A percentile compares a stretch with the other conserved stretches of the same genome.
phyloP scores from a whole-genome alignment of 2,888 invertebrate species.

The Altica lythri region DNA sequence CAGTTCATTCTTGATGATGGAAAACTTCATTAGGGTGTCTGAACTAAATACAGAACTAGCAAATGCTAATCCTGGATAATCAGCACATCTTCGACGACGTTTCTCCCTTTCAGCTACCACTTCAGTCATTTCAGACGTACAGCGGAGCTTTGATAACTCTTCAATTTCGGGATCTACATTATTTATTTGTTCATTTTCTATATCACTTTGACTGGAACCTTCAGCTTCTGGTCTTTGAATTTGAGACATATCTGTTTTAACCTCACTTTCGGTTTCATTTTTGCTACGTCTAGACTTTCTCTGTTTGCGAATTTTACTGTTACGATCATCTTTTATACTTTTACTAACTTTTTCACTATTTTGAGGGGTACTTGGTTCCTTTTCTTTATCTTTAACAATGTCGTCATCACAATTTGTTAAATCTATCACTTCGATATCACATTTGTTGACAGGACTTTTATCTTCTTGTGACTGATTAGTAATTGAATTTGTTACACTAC shows the following conservation, averaged over 20 bases:
- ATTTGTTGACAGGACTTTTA: constrained; percentile 34
- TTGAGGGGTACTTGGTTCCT: constrained; percentile 4
- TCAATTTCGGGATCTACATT: constrained; percentile 75
- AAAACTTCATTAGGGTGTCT: constrained; percentile 97
- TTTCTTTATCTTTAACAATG: constrained; percentile 23
- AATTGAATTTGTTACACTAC: constrained; percentile 50
- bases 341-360: too few species aligned
- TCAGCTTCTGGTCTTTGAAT: constrained; percentile 56
- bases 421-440: constrained; percentile 54
- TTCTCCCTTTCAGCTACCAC: constrained; percentile 84
- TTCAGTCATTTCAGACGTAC: constrained; percentile 88
- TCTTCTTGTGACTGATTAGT: constrained; percentile 32
- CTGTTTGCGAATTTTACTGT: constrained; percentile 43
- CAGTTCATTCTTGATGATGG: constrained; percentile 94
- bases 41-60: constrained; percentile 93
- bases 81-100: constrained; percentile 77
- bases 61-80: constrained; percentile 91
- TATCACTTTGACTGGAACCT: constrained; percentile 59
- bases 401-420: constrained; percentile 55
- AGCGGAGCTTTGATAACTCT: constrained; percentile 82
- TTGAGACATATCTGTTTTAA: constrained; percentile 47
- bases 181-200: constrained; percentile 56
- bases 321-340: constrained; percentile 40
- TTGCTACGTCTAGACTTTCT: constrained; percentile 25
- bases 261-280: constrained; percentile 30